Conservation (phyloP, 2,888 invertebrate genomes). For the Tetramorium bicarinatum region DNA sequence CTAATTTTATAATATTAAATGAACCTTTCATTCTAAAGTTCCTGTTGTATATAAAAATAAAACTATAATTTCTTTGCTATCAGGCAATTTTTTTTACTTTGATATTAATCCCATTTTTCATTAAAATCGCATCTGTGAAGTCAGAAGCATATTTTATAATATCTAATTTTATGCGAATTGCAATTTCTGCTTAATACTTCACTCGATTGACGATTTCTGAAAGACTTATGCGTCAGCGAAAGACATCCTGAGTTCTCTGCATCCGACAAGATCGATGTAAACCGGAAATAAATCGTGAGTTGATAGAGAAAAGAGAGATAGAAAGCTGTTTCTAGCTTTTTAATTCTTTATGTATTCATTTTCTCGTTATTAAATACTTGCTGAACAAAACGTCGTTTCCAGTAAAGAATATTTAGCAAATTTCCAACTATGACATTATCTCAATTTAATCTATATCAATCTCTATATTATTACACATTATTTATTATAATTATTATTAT, state of each 20-base stretch:
- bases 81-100: neutral
- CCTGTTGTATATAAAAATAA: neutral
- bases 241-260: neutral
- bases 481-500: too few species aligned
- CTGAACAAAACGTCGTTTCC: neutral
- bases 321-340: neutral
- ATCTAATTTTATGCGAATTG: conserved; percentile 7
- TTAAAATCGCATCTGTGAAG: neutral
- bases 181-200: conserved; percentile 2
- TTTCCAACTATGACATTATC: neutral
- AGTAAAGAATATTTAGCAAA: neutral
- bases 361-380: neutral
- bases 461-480: neutral
- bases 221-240: conserved; percentile 14
- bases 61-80: neutral
- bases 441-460: neutral
- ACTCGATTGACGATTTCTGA: neutral
- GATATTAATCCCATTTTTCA: neutral
- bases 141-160: neutral
- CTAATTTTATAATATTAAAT: neutral
- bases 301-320: neutral
- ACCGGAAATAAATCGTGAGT: conserved; percentile 14
- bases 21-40: neutral
- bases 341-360: neutral
- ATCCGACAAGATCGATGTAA: conserved; percentile 3